These are phyloP conservation scores for Lordiphosa andalusiaca DNA, from an alignment of 2,888 invertebrate species.

Conservation along the genomic window DNA sequence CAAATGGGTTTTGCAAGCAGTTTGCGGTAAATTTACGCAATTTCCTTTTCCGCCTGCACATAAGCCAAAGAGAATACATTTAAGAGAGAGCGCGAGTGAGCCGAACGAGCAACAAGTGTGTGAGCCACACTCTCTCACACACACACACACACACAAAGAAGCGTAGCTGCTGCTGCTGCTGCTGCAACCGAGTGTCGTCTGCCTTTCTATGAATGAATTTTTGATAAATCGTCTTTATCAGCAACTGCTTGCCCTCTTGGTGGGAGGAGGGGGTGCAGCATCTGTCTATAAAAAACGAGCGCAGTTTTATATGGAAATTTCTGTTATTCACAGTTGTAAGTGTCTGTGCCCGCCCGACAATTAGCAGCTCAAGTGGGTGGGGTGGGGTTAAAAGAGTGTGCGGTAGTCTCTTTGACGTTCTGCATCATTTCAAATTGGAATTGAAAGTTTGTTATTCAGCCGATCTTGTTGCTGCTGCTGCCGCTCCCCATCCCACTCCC, in stretches of 20 bases:
- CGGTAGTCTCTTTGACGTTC: conserved; percentile 65
- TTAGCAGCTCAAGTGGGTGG: conserved; percentile 71
- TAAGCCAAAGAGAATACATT: conserved; percentile 4
- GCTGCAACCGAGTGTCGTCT: conserved; percentile 26
- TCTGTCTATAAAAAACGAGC: conserved; percentile 31
- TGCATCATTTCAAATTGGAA: conserved; percentile 72
- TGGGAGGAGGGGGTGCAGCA: conserved; percentile 24
- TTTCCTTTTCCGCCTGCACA: conserved; percentile 64
- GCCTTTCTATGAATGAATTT: conserved; percentile 69
- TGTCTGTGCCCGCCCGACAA: conserved; percentile 50
- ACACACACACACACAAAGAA: conserved; percentile 9
- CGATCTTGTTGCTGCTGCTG: conserved; percentile 36
- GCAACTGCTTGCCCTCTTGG: conserved; percentile 16
- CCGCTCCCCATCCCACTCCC: conserved; percentile 19
- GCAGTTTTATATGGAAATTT: conserved; percentile 59
- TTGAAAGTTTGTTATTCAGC: conserved; percentile 56
- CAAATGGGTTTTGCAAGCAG: conserved; percentile 27
- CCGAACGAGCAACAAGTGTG: conserved; percentile 26
- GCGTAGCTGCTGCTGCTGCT: conserved; percentile 8
- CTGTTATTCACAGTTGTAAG: conserved; percentile 24
- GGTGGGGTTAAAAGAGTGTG: conserved; percentile 33
- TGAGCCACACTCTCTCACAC: conserved; percentile 14
- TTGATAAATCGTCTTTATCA: conserved; percentile 73
- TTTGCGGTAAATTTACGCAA: conserved; percentile 42
- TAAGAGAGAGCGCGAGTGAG: conserved; percentile 23